These are phyloP conservation scores for Phoxinus dragarum DNA, from an alignment of 2,797 vertebrate species.

Conservation along the genomic window DNA sequence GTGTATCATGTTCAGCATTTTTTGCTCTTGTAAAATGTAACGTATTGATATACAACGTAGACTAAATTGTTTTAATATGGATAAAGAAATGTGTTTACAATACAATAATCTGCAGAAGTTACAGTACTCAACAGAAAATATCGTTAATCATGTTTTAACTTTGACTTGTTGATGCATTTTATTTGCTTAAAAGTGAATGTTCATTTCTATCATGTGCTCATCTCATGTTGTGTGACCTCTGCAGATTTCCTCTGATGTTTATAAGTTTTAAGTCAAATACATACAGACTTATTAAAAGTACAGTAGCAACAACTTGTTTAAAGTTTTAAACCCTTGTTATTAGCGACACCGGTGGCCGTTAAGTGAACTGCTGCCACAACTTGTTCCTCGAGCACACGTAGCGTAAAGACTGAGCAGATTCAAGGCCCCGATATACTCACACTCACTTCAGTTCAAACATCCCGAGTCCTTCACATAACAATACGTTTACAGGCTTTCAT, in stretches of 20 bases:
- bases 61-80: no score
- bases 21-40: neutral
- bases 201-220: neutral
- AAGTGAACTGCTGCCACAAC: neutral
- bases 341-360: neutral
- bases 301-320: neutral
- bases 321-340: neutral
- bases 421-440: neutral
- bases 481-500: neutral
- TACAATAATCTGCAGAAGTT: neutral
- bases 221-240: neutral
- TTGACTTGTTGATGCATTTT: neutral
- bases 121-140: neutral
- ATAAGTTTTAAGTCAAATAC: neutral
- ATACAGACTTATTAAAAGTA: neutral
- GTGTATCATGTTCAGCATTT: neutral
- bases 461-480: neutral
- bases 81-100: neutral
- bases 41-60: neutral
- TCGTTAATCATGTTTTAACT: neutral
- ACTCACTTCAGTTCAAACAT: neutral
- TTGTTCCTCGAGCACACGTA: neutral
- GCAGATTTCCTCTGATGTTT: neutral
- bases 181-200: neutral
- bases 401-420: neutral